phyloP scores from a whole-genome alignment of 1,140 invertebrate genomes.

The Apis laboriosa region DNA sequence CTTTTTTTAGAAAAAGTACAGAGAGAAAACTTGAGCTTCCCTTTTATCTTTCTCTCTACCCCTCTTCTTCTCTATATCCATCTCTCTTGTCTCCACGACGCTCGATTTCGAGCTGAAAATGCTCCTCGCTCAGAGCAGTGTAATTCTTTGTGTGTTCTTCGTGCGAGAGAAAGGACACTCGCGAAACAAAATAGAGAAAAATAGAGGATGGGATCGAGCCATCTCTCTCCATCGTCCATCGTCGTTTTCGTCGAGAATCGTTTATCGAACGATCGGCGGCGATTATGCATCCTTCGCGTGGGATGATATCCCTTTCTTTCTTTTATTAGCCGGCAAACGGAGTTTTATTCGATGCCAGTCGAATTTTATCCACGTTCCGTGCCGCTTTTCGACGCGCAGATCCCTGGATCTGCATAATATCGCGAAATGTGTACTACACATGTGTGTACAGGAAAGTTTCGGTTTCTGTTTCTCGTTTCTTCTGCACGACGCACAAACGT shows the following conservation, averaged over 20 bases:
- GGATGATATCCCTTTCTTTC: not conserved
- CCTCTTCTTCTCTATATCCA: too few species aligned
- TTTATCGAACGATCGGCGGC: not conserved
- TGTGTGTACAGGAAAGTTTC: conserved; percentile 22
- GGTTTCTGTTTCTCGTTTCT: conserved; percentile 31
- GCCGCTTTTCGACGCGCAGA: not conserved
- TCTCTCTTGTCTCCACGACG: too few species aligned
- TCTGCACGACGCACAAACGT: conserved; percentile 21
- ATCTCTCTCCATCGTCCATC: too few species aligned
- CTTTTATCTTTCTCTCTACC: not conserved
- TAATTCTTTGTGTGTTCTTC: too few species aligned
- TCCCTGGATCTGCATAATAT: conserved; percentile 45
- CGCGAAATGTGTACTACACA: conserved; percentile 39
- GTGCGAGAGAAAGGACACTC: too few species aligned
- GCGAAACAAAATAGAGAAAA: too few species aligned
- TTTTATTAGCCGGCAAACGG: not conserved
- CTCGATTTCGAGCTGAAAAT: too few species aligned
- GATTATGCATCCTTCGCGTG: not conserved
- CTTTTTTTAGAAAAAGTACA: not conserved
- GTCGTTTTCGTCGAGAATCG: not conserved
- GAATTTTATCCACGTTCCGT: conserved; percentile 41
- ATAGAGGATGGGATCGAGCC: too few species aligned
- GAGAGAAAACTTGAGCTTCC: conserved; percentile 1
- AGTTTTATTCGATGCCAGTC: conserved; percentile 15
- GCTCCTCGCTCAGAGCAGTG: too few species aligned